Base-by-base conservation (phyloP, 2,113 vertebrate genomes). In the Caranx melampygus region DNA sequence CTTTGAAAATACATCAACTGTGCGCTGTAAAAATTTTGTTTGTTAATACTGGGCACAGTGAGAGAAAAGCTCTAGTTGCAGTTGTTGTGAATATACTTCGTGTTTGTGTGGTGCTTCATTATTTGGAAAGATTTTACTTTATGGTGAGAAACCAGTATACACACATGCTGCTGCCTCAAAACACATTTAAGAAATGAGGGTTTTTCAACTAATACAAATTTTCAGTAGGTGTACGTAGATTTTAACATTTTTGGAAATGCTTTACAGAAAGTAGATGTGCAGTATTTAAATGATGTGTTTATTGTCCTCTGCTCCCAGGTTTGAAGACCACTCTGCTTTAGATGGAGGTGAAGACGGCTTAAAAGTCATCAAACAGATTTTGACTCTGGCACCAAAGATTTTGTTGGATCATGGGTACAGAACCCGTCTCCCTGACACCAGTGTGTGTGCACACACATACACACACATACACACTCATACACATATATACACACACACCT, bases 331-430 rank as follows among this genome's bases (percentile, higher is more conserved):
- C 2, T 84, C 62, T 34, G 97, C 97, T 10, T 89, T 99, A 82
- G 96, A 99, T 7, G 98, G 98, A 55, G 98, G 98, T 34, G 49
- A 88, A 34, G 95, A 98, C 51, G 97, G 98, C 47, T 93, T 99
- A 90, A 92, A 86, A 45, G 82, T 99, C 57, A 97, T 99, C 77
- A 93, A 80, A 83, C 89, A 90, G 33, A 95, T 99, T 91, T 88
- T 99, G 87, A 40, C 85, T 68, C 80, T 97, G 81, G 96, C 97
- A 64, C 92, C 96, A 20, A 90, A 33, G 62, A 86, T 99, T 74
- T 89, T 99, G 61, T 96, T 92, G 59, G 86, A 94, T 68, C 84
- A 83, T 34, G 97, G 98, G 98, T 99, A 94, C 91, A 59, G 11
- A 79, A 69, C 9, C 33, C 6, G 16, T 35, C 51, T 18, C 42